A percentile compares a stretch with the other conserved stretches of the same genome.
These are phyloP conservation scores for Empis livida DNA, from an alignment of 2,888 invertebrate species.

Conservation along the genomic window DNA sequence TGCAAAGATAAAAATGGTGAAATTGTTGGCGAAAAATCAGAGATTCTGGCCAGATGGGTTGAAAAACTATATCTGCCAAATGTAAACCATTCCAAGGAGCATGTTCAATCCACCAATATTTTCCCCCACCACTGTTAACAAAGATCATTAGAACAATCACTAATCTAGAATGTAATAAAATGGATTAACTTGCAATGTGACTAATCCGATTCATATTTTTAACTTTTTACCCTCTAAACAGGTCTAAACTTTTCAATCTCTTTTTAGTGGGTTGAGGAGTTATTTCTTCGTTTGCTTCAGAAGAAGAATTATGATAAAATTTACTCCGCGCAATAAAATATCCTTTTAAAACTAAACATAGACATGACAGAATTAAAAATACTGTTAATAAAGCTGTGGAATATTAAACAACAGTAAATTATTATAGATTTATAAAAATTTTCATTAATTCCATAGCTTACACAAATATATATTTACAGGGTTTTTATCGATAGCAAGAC, in stretches of 20 bases:
- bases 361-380: too few species aligned
- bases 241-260: constrained; percentile 56
- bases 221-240: constrained; percentile 65
- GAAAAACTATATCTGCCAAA: constrained; percentile 82
- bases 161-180: constrained; percentile 40
- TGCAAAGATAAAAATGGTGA: neutral
- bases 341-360: too few species aligned
- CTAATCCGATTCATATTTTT: neutral
- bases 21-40: neutral
- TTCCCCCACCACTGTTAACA: constrained; percentile 80
- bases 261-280: constrained; percentile 27
- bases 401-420: too few species aligned
- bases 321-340: constrained; percentile 15
- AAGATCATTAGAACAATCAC: constrained; percentile 83
- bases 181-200: too few species aligned
- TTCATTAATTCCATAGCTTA: too few species aligned
- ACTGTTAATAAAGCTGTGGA: too few species aligned
- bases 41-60: too few species aligned
- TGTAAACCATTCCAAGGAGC: constrained; percentile 88
- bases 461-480: constrained; percentile 47
- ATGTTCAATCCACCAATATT: constrained; percentile 77
- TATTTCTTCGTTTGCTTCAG: constrained; percentile 6
- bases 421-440: too few species aligned
- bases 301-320: constrained; percentile 14
- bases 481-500: constrained; percentile 42